These are phyloP conservation scores for Sipha maydis DNA, from an alignment of 2,888 invertebrate genomes.

Conservation along the genomic window DNA sequence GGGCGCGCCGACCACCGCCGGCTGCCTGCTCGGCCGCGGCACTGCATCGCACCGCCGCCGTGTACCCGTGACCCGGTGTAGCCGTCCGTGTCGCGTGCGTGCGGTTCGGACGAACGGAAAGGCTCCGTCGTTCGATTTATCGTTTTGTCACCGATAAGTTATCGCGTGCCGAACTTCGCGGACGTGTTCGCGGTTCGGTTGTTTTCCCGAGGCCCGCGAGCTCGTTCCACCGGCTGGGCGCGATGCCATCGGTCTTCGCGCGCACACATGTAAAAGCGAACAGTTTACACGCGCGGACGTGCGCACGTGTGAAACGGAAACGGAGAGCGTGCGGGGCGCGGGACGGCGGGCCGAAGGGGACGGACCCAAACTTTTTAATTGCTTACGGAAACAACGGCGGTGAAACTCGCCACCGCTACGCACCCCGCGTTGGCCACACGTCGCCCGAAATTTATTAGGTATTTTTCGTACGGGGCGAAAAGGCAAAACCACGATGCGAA, in stretches of 20 bases:
- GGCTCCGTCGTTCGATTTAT: conserved; percentile 54
- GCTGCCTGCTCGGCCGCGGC: no score
- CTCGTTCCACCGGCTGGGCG: not conserved
- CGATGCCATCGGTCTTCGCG: conserved; percentile 18
- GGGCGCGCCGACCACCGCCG: not conserved
- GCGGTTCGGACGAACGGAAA: not conserved
- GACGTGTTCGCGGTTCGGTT: conserved; percentile 51
- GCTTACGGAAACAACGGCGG: conserved; percentile 44
- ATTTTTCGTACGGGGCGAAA: conserved; percentile 28
- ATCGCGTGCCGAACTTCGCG: conserved; percentile 42
- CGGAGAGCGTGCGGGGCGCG: no score
- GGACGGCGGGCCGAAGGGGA: not conserved
- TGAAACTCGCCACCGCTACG: conserved; percentile 36
- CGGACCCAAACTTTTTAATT: conserved; percentile 54
- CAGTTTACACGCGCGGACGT: no score
- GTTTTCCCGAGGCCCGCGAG: not conserved
- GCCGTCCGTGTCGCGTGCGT: not conserved
- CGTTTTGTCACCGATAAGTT: conserved; percentile 52
- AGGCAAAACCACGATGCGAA: not conserved
- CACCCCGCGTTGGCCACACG: not conserved
- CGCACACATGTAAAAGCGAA: not conserved
- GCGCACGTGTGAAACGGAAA: no score
- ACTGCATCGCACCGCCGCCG: no score
- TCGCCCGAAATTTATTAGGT: conserved; percentile 27
- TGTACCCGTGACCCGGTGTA: not conserved